Conservation (phyloP, 92 coral and sea anemone species). For the Ricordea florida region DNA sequence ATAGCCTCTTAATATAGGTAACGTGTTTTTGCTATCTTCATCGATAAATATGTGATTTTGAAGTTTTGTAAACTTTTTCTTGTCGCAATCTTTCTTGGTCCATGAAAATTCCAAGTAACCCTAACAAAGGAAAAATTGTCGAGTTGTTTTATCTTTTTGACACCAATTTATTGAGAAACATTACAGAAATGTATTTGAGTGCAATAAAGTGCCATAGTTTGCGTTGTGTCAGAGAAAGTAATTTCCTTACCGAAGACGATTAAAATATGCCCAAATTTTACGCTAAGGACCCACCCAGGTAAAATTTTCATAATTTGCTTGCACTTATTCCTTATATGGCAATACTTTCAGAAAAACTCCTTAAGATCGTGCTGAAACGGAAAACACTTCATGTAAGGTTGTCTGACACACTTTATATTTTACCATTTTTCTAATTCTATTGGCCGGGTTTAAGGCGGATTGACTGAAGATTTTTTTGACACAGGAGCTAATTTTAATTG, state of each 20-base stretch:
- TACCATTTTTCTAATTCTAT: no score
- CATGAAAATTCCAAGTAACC: background rate
- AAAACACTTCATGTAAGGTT: no score
- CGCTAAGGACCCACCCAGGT: background rate
- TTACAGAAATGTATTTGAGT: background rate
- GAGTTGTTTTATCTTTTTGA: background rate
- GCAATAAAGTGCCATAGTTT: slow-evolving; percentile 3
- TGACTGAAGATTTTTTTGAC: no score
- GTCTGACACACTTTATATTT: no score
- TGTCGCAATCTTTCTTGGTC: background rate
- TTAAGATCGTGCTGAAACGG: no score
- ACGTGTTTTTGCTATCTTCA: background rate
- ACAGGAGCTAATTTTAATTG: no score
- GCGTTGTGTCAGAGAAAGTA: background rate
- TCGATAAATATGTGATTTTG: background rate
- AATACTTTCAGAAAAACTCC: background rate
- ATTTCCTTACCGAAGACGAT: background rate
- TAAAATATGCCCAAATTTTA: background rate
- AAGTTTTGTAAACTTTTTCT: background rate
- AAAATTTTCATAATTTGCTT: background rate
- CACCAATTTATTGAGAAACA: background rate
- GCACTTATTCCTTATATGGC: background rate
- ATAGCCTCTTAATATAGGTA: background rate
- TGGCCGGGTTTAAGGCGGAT: no score
- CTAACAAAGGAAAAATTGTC: background rate